Base-by-base conservation (phyloP, 2,888 invertebrate genomes). In the Luperina testacea region DNA sequence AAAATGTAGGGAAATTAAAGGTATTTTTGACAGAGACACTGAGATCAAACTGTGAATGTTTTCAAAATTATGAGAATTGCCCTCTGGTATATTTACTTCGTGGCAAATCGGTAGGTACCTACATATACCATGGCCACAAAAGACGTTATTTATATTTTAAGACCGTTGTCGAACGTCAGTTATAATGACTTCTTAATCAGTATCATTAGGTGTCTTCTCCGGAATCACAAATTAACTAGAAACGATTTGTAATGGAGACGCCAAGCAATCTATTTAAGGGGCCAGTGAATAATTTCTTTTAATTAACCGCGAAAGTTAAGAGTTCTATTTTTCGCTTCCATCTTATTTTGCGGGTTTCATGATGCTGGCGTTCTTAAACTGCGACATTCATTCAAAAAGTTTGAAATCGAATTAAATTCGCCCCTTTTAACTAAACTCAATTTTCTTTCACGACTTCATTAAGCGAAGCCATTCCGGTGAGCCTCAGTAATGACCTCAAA, bases 401-500 rank as follows among this genome's bases (percentile, higher is more conserved):
- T 96, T 95, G 95, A 93, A 96, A 96, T 96, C 95, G 95, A 96
- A 96, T 96, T 96, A 96, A 96, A 96, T 95, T 95, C 96, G 95
- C 95, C 96, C 96, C 95, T 96, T 96, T 96, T 96, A 95, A 95
- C 95, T 95, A 95, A 95, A 96, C 96, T 96, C 96, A 95, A 96
- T 96, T 96, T 96, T 96, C 96, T 95, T 96, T 95, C 95, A 95
- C 94, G 96, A 96, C 95, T 96, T 96, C 96, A 96, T 96, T 96
- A 96, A 95, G 95, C 94, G 95, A 92, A 94, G 93, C 95, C 94
- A 95, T 96, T 95, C 94, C 95, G 95, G 95, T 95, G 95, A 95
- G 95, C 95, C 95, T 94, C 95, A 93, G 95, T 96, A 96, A 96
- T 95, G 95, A 96, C 95, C 96, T 95, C 95, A 94, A 95, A 95